A percentile compares a stretch with the other conserved stretches of the same genome.
phyloP scores from a whole-genome alignment of 2,888 invertebrate genomes.

The Dynastes maya region DNA sequence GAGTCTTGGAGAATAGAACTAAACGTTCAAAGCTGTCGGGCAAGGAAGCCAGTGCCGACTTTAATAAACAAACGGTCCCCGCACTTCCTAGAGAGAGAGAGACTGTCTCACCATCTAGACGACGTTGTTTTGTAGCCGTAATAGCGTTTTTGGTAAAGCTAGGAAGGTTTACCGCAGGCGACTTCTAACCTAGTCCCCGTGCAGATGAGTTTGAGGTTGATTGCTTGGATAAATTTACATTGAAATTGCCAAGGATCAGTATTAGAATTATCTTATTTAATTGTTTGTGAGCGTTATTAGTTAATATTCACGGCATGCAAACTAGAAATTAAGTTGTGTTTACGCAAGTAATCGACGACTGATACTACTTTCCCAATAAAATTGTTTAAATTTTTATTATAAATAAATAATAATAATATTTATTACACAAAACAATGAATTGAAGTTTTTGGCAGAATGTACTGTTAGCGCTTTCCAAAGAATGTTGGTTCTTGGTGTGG shows the following conservation, averaged over 20 bases:
- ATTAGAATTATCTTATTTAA: conserved; percentile 37
- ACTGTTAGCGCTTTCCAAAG: too few relatives aligned
- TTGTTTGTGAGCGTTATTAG: not conserved
- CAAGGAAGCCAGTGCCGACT: not conserved
- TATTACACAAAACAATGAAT: too few relatives aligned
- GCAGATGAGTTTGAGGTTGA: conserved; percentile 27
- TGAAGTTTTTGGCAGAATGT: too few relatives aligned
- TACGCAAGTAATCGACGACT: too few relatives aligned
- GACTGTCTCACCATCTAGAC: conserved; percentile 3
- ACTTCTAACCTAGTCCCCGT: conserved; percentile 14
- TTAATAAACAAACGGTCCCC: conserved; percentile 19
- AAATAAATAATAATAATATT: too few relatives aligned
- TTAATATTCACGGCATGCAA: not conserved
- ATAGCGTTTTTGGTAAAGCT: conserved; percentile 34
- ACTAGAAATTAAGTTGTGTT: not conserved
- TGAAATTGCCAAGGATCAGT: conserved; percentile 35
- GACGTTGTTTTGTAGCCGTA: conserved; percentile 32
- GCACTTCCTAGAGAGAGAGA: not conserved
- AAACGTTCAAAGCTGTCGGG: conserved; percentile 23
- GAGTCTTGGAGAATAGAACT: not conserved
- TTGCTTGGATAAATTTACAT: conserved; percentile 41
- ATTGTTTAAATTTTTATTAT: too few relatives aligned
- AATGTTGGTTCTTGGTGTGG: too few relatives aligned
- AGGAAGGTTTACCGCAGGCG: conserved; percentile 33
- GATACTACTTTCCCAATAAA: too few relatives aligned